phyloP scores from a whole-genome alignment of 2,888 invertebrate species.

The Bimastos eiseni region DNA sequence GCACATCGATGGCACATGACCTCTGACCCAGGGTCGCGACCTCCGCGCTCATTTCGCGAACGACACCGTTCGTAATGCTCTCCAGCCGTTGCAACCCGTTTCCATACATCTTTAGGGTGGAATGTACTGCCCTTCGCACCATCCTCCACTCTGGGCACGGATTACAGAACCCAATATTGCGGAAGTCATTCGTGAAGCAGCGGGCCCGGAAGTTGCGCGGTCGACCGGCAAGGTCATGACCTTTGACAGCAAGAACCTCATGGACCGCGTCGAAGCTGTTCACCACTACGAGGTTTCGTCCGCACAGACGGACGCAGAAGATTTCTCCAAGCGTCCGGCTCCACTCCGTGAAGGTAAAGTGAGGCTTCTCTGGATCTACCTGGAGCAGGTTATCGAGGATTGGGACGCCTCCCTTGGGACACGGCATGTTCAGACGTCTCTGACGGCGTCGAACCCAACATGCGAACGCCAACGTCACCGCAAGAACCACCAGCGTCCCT shows the following conservation, averaged over 20 bases:
- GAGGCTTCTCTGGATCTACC: conserved; percentile 26
- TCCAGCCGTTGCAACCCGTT: conserved; percentile 23
- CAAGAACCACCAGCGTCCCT: background rate
- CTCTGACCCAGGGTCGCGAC: background rate
- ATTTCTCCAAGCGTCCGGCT: conserved; percentile 48
- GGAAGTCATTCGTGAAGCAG: conserved; percentile 25
- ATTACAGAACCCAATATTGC: conserved; percentile 30
- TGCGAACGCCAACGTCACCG: background rate
- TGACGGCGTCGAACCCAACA: background rate
- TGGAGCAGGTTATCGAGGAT: conserved; percentile 29
- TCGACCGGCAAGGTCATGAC: conserved; percentile 48
- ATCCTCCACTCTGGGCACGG: conserved; percentile 27
- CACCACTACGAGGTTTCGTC: conserved; percentile 50
- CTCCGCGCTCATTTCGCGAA: background rate
- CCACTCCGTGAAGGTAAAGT: conserved; percentile 44
- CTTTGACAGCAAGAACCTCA: conserved; percentile 50
- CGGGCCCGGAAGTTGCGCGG: conserved; percentile 20
- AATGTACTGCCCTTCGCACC: conserved; percentile 19
- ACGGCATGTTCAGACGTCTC: background rate
- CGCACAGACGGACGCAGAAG: conserved; percentile 48
- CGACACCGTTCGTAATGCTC: conserved; percentile 37
- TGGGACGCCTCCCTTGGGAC: conserved; percentile 14
- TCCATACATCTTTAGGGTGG: conserved; percentile 17
- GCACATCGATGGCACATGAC: conserved; percentile 14
- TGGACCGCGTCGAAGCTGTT: conserved; percentile 49